Evolutionary conservation across 2,113 vertebrate species (phyloP), one percentile per base, ranked within the genome.

Genomic region (Amphiprion percula): DNA sequence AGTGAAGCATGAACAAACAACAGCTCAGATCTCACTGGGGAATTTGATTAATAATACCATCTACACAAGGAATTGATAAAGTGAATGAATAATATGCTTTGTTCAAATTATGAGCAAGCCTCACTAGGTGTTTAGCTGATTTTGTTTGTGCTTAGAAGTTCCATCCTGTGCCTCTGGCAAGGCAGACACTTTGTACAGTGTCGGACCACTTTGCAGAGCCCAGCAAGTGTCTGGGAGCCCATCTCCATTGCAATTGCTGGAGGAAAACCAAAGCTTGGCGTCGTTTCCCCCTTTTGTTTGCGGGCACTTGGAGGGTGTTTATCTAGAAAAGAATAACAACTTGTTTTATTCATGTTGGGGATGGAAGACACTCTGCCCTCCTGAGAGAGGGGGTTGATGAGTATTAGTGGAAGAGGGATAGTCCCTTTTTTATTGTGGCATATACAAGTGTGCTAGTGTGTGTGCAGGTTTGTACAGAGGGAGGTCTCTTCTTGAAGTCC

Each of bases 341-440:
- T 92, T 94, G 91, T 93, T 94, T 94, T 93, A 94, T 94, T 94
- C 86, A 94, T 92, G 88, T 79, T 61, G 72, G 82, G 68, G 71
- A 90, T 88, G 77, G 83, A 79, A 84, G 85, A 79, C 88, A 78
- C 84, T 28, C 10, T 67, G 82, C 64, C 87, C 92, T 93, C 92
- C 75, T 80, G 91, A 92, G 92, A 87, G 72, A 74, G 66, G 79
- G 80, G 83, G 82, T 66, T 90, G 85, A 90, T 87, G 68, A 60
- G 88, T 89, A 85, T 88, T 85, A 84, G 62, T 65, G 53, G 64
- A 86, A 83, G 80, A 77, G 78, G 62, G 80, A 77, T 67, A 55
- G 76, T 79, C 54, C n/a, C 63, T 84, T 91, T 37, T 91, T 90
- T 82, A 80, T 71, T 68, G 68, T 55, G 52, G 62, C 63, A 21